These are phyloP conservation scores for Malurus alboscapulatus DNA, from an alignment of 2,113 vertebrate genomes.

Conservation along the genomic window DNA sequence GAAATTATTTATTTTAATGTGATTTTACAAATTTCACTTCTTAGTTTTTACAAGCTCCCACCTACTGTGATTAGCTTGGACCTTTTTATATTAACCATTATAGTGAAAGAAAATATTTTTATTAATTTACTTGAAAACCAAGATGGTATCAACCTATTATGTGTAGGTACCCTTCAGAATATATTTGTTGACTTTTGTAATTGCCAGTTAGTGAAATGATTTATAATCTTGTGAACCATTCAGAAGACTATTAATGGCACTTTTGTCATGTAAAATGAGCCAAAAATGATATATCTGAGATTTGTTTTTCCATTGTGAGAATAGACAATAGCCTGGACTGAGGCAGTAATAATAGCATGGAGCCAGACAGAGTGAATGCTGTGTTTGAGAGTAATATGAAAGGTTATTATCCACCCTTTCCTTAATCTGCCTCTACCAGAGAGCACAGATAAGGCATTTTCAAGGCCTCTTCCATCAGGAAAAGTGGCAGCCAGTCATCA, in stretches of 20 bases:
- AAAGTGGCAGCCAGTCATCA: slow-evolving; percentile 48
- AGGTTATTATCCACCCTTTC: slow-evolving; percentile 45
- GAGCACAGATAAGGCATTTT: slow-evolving; percentile 7
- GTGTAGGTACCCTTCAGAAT: background rate
- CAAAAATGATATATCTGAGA: background rate
- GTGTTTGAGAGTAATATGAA: slow-evolving; percentile 23
- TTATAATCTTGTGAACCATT: background rate
- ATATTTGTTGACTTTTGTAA: background rate
- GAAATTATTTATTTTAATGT: background rate
- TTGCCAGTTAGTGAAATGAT: background rate
- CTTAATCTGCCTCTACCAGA: slow-evolving; percentile 27
- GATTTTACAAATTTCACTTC: background rate
- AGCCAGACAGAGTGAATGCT: slow-evolving; percentile 49
- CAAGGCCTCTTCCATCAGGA: background rate
- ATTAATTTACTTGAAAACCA: background rate
- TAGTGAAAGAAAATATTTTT: background rate
- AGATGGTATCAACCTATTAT: background rate
- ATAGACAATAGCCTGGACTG: slow-evolving; percentile 7
- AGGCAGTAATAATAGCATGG: slow-evolving; percentile 7
- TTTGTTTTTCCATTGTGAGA: background rate
- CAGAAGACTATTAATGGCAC: background rate
- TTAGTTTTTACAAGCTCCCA: background rate
- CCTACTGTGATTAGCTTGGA: background rate
- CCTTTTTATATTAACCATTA: background rate
- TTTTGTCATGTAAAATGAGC: slow-evolving; percentile 1